Conservation (phyloP, 2,888 invertebrate species). For the Agrenia bidenticulata region DNA sequence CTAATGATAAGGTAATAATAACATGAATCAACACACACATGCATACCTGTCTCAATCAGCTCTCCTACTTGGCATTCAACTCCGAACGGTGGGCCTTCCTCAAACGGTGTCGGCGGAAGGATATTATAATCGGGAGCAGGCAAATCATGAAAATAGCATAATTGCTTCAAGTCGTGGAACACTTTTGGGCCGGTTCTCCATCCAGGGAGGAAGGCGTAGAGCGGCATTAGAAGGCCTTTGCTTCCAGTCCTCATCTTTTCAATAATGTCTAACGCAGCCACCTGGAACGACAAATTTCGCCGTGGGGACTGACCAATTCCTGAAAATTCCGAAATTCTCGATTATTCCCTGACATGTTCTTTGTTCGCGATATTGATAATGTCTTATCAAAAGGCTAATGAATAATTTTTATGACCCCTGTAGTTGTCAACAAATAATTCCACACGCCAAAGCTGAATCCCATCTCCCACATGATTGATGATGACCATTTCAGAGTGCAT, state of each 20-base stretch:
- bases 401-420: no score
- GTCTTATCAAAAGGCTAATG: no score
- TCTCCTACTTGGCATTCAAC: conserved; percentile 36
- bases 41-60: conserved; percentile 22
- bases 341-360: neutral
- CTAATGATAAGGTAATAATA: conserved; percentile 20
- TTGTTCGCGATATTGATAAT: no score
- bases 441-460: conserved; percentile 16
- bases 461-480: neutral
- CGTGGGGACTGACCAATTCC: conserved; percentile 40
- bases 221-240: conserved; percentile 14
- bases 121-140: conserved; percentile 7
- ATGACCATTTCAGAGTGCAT: conserved; percentile 25
- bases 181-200: conserved; percentile 33
- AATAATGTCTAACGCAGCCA: conserved; percentile 43
- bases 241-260: conserved; percentile 29
- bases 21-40: no score
- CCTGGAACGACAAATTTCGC: conserved; percentile 33
- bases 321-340: conserved; percentile 13
- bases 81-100: conserved; percentile 14
- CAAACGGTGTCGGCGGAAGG: neutral
- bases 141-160: conserved; percentile 26
- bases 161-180: conserved; percentile 31
- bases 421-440: conserved; percentile 25
- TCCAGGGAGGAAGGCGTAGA: conserved; percentile 38